phyloP scores from a whole-genome alignment of 2,888 invertebrate species.

The Mallateleia sp. region DNA sequence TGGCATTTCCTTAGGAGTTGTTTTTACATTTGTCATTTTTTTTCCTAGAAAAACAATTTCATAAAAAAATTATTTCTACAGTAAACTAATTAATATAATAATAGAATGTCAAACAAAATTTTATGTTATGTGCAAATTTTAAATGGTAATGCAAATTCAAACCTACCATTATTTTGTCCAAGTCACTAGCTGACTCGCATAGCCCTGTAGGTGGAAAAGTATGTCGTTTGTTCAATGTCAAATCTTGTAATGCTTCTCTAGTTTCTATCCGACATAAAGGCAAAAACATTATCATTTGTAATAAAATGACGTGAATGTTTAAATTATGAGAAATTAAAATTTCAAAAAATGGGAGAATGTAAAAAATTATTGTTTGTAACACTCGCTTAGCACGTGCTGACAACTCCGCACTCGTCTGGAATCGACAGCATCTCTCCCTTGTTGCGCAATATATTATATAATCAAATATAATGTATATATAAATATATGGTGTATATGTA shows the following conservation, averaged over 20 bases:
- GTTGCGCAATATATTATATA: too few relatives aligned
- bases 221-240: constrained; percentile 1
- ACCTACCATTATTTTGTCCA: constrained; percentile 9
- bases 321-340: background rate
- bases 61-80: background rate
- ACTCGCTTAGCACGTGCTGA: too few relatives aligned
- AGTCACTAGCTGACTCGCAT: constrained; percentile 23
- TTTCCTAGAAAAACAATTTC: background rate
- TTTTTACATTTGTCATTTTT: background rate
- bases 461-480: too few relatives aligned
- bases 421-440: too few relatives aligned
- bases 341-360: background rate
- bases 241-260: constrained; percentile 4
- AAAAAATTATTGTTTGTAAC: too few relatives aligned
- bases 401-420: too few relatives aligned
- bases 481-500: too few relatives aligned
- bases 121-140: background rate
- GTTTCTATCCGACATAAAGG: constrained; percentile 1
- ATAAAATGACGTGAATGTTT: background rate
- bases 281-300: background rate
- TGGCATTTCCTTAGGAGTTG: constrained; percentile 9
- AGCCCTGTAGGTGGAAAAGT: constrained; percentile 1
- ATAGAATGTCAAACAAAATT: background rate
- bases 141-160: background rate
- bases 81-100: background rate